Evolutionary conservation across 2,113 vertebrate genomes (phyloP).

Genomic region (Paradisaea rubra): DNA sequence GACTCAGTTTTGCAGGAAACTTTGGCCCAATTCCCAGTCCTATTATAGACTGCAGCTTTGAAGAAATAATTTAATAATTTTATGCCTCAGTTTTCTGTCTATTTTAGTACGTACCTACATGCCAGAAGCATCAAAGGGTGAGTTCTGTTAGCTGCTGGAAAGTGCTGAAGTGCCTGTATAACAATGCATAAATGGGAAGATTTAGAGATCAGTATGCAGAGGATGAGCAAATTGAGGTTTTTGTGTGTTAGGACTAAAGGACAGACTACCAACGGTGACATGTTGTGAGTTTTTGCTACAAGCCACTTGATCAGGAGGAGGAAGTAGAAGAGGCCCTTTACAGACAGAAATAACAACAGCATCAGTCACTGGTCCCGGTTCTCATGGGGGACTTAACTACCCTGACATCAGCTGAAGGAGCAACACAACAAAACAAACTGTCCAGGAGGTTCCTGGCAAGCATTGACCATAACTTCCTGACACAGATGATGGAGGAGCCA

Average conservation of each 20-base stretch:
- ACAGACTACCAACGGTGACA: neutral
- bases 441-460: neutral
- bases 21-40: neutral
- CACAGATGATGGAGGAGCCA: no score
- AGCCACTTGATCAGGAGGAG: neutral
- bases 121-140: neutral
- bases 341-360: neutral
- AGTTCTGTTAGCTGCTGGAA: neutral
- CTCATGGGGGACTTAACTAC: neutral
- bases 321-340: neutral
- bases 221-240: neutral
- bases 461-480: no score
- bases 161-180: neutral
- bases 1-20: neutral
- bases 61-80: neutral
- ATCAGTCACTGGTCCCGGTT: neutral
- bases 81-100: neutral
- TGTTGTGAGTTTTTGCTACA: neutral
- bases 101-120: neutral
- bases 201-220: rapidly evolving
- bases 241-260: neutral
- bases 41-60: neutral
- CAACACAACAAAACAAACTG: neutral
- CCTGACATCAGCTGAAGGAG: neutral
- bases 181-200: neutral